Evolutionary conservation across 2,888 invertebrate genomes (phyloP).

Genomic region (Eilema sororculum): DNA sequence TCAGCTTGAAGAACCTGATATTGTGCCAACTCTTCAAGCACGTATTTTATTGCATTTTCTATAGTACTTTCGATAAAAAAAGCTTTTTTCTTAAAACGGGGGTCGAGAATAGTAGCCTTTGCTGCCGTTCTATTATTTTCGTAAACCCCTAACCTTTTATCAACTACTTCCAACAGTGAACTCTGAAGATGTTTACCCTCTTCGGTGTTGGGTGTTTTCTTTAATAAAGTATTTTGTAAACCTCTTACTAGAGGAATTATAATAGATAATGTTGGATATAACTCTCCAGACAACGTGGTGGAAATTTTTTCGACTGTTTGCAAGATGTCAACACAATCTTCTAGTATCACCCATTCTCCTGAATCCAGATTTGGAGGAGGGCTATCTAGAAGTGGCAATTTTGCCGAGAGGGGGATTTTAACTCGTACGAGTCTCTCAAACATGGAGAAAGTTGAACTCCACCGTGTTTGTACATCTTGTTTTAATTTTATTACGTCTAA

Average conservation of each 20-base stretch:
- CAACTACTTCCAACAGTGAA: constrained; percentile 11
- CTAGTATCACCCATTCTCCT: no score
- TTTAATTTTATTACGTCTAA: no score
- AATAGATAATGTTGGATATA: no score
- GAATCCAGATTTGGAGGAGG: no score
- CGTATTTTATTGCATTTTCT: constrained; percentile 21
- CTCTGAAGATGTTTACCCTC: constrained; percentile 18
- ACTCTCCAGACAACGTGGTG: constrained; percentile 20
- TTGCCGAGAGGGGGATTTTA: no score
- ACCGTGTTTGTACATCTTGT: no score
- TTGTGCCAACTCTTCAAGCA: constrained; percentile 2
- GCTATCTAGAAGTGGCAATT: no score
- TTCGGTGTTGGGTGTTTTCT: constrained; percentile 30
- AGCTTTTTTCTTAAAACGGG: constrained; percentile 31
- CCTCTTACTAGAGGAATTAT: no score
- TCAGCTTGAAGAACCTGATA: constrained; percentile 2
- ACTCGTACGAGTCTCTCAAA: no score
- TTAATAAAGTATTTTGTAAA: no score
- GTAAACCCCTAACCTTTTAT: constrained; percentile 28
- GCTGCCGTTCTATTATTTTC: no score
- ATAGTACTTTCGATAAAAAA: constrained; percentile 29
- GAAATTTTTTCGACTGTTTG: constrained; percentile 25
- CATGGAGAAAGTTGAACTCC: no score
- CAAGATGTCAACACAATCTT: constrained; percentile 21
- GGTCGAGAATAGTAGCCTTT: constrained; percentile 27